phyloP scores from a whole-genome alignment of 64 coral and sea anemone genomes.

The Astreopora myriophthalma region DNA sequence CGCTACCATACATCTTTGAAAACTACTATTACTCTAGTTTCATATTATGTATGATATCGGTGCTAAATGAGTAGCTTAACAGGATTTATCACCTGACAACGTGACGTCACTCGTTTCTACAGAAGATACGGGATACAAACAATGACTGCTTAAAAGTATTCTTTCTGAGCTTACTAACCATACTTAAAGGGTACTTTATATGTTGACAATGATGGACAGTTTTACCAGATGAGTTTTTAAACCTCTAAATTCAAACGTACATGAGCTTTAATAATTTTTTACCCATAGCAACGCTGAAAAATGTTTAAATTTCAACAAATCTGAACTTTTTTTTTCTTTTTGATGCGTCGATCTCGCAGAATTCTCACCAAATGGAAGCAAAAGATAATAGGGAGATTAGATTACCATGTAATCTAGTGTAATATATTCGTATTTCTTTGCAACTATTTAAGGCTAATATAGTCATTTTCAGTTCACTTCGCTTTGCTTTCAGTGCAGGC shows the following conservation, averaged over 20 bases:
- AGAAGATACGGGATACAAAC: background rate
- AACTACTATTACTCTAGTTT: background rate
- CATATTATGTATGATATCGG: background rate
- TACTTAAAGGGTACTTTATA: background rate
- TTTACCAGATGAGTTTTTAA: background rate
- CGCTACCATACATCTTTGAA: background rate
- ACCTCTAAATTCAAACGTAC: background rate
- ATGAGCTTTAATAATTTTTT: background rate
- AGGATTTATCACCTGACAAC: background rate
- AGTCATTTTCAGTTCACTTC: no score
- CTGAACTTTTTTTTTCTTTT: no score
- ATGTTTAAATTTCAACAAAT: background rate
- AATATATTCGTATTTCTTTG: no score
- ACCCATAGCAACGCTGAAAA: background rate
- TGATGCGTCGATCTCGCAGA: no score
- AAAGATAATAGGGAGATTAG: no score
- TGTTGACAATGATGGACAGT: background rate
- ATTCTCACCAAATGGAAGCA: no score
- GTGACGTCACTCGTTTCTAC: background rate
- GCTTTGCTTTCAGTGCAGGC: no score
- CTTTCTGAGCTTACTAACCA: background rate
- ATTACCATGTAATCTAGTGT: no score
- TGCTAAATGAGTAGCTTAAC: background rate
- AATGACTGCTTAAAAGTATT: background rate
- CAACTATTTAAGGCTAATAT: no score